Percentiles rank a stretch among this genome's conserved stretches.
phyloP scores from a whole-genome alignment of 1,140 invertebrate genomes.

The Drosophila arizonae region DNA sequence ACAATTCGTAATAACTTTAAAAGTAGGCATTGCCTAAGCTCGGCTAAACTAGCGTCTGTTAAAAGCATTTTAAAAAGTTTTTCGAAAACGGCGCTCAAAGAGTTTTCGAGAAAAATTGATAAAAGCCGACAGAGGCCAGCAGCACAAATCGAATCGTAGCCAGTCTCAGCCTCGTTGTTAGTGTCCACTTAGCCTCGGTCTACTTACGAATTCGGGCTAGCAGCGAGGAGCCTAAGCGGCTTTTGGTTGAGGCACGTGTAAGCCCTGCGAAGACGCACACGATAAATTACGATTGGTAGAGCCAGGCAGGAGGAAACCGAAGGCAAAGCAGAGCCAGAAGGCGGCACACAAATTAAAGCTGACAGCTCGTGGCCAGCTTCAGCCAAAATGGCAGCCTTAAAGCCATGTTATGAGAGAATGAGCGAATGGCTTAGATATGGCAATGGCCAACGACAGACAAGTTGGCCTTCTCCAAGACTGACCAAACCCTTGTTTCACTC shows the following conservation, averaged over 20 bases:
- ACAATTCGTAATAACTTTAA: too few relatives aligned
- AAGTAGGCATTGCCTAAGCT: too few relatives aligned
- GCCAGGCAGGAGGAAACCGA: not conserved
- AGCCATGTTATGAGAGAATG: slow-evolving; percentile 49
- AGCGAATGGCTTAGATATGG: not conserved
- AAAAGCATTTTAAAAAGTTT: too few relatives aligned
- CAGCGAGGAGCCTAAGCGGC: slow-evolving; percentile 29
- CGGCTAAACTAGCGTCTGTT: too few relatives aligned
- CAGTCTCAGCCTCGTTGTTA: not conserved
- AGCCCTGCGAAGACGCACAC: slow-evolving; percentile 17
- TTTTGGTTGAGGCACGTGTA: slow-evolving; percentile 51
- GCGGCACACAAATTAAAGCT: slow-evolving; percentile 66
- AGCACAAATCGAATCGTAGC: not conserved
- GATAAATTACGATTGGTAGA: too few relatives aligned
- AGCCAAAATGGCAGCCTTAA: slow-evolving; percentile 56
- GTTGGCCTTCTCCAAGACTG: slow-evolving; percentile 59
- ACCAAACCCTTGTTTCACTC: slow-evolving; percentile 5
- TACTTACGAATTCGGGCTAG: not conserved
- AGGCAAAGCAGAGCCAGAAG: slow-evolving; percentile 19
- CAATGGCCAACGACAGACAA: not conserved
- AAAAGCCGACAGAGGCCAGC: not conserved
- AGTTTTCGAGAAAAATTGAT: too few relatives aligned
- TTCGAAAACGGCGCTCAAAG: too few relatives aligned
- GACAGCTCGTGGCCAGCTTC: slow-evolving; percentile 60
- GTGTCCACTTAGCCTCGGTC: slow-evolving; percentile 15